phyloP scores from a whole-genome alignment of 2,797 vertebrate genomes.

The Hoplostethus atlanticus region DNA sequence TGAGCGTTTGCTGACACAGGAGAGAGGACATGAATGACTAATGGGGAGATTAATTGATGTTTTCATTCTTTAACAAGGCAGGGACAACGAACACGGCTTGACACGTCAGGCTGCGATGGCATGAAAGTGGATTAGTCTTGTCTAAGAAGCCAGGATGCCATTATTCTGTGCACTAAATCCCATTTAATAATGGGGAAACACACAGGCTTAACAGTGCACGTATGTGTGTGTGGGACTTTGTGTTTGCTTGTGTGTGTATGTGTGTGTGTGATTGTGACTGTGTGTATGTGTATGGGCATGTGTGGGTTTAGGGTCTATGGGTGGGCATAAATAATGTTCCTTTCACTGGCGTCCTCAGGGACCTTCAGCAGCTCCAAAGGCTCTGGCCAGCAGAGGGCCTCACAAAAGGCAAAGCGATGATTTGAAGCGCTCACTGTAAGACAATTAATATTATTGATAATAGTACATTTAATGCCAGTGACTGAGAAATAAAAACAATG shows the following conservation, averaged over 20 bases:
- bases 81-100: constrained; percentile 69
- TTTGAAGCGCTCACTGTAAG: background rate
- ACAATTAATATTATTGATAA: background rate
- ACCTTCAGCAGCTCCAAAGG: background rate
- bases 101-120: constrained; percentile 73
- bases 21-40: constrained; percentile 69
- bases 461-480: no score
- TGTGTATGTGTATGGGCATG: constrained; percentile 6
- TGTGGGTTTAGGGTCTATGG: constrained; percentile 14
- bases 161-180: constrained; percentile 73
- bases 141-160: constrained; percentile 73
- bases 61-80: constrained; percentile 79
- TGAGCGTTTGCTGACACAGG: constrained; percentile 37
- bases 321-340: constrained; percentile 15
- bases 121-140: constrained; percentile 84
- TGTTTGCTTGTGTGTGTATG: constrained; percentile 5
- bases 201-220: constrained; percentile 55
- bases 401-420: background rate
- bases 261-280: background rate
- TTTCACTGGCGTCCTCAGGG: background rate
- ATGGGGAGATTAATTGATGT: constrained; percentile 82
- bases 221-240: constrained; percentile 40
- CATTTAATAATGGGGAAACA: constrained; percentile 66
- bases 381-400: constrained; percentile 16
- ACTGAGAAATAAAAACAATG: no score